Evolutionary conservation across 1,140 invertebrate genomes (phyloP), one percentile per base, ranked within the genome.

Genomic region (Formica exsecta): DNA sequence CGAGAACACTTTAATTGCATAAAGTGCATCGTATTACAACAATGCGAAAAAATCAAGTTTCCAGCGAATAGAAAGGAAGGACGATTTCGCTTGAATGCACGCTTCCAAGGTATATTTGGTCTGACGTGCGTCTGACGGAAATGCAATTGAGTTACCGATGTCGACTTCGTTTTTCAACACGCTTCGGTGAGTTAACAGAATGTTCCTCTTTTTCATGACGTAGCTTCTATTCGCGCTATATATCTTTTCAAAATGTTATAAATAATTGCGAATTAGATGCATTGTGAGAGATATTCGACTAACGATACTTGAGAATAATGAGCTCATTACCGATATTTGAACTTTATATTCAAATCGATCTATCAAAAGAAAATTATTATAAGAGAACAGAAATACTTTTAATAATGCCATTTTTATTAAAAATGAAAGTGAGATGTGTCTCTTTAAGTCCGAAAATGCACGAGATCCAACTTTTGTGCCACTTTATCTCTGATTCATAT

Each of bases 181-280:
- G 62, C 70, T 87, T 44, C 29, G 71, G 61, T 62, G 81, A 73
- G 77, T 86, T 87, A 90, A 89, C 44, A 74, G 83, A 73, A 85
- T 44, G 19, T 13, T 22, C 8, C 36, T 41, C 8, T 66, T 66
- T 66, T 41, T 13, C 36, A 3, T 66, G 13, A 3, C 13, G 29
- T 64, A 13, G 5, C 32, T 38, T 65, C 36, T 5, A 36, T 19
- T 65, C 3, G 61, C 4, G 16, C 7, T 19, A 36, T 32, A 19
- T 36, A 16, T 13, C 8, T n/a, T 32, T 29, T 44, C 41, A 44
- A 44, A n/a, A 0, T 76, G 4, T 6, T 19, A n/a, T 61, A 64
- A 64, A 41, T 13, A 44, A 32, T 41, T 16, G 16, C 19, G 0
- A 76, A 62, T 44, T 62, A n/a, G 16, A 41, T 61, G 16, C 16